Evolutionary conservation across 2,888 invertebrate species (phyloP), one percentile per base, ranked within the genome.

Genomic region (Melinaea marsaeus): DNA sequence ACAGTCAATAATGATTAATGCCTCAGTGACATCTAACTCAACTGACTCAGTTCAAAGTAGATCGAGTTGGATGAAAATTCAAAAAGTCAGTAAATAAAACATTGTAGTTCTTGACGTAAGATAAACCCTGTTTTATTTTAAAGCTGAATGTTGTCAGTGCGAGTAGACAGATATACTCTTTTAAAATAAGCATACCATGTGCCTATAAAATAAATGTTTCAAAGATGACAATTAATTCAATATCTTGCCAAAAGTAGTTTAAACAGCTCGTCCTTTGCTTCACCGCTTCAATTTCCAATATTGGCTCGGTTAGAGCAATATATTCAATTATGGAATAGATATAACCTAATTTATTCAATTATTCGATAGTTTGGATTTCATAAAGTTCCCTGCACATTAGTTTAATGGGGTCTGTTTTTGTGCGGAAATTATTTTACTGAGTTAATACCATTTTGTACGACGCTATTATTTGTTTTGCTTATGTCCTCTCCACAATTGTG

Each of bases 1-100:
- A 62, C 51, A 60, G 66, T 63, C 70, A 69, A 71, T 70, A 69
- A 68, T 72, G 73, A 72, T 66, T 65, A 68, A 70, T 69, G 67
- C 68, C 62, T 61, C 62, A 69, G 59, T 65, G 66, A 67, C 67
- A 56, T 66, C 62, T 64, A 67, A 68, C 67, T 68, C 66, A 71
- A 70, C 68, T 66, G 65, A 70, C 72, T 75, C 70, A 67, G 66
- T 70, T 60, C 63, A 66, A 68, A 57, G 70, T 69, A 69, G 67
- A 69, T 66, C 58, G 62, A 58, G 61, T 55, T 55, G 68, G 75
- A 75, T 76, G 71, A 74, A 63, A 57, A 60, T 65, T 68, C 69
- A 72, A 67, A 69, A 70, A 69, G 67, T 70, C 57, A 42, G 37
- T 54, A 59, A 58, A 67, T 60, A 65, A 42, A 67, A 56, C 9